phyloP scores from a whole-genome alignment of 2,113 vertebrate genomes.

The Amblyopsis rosae region DNA sequence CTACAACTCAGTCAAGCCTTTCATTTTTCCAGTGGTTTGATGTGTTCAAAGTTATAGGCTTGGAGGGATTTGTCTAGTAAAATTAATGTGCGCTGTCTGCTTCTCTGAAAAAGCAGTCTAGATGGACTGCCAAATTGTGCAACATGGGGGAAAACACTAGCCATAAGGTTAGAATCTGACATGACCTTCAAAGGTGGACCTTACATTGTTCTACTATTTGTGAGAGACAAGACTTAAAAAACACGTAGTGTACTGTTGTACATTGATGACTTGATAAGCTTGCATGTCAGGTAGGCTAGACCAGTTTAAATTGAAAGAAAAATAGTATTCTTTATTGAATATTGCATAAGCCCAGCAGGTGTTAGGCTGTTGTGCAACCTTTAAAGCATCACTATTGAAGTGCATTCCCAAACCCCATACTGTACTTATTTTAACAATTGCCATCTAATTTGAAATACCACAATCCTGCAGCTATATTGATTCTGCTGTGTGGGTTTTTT shows the following conservation, averaged over 20 bases:
- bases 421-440: constrained; percentile 16
- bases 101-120: not conserved
- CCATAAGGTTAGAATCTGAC: not conserved
- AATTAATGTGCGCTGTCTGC: not conserved
- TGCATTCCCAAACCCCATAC: constrained; percentile 12
- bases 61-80: not conserved
- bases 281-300: not conserved
- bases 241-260: not conserved
- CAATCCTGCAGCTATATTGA: constrained; percentile 19
- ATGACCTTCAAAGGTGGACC: not conserved
- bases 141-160: not conserved
- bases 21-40: constrained; percentile 24
- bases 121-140: not conserved
- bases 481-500: constrained; percentile 7
- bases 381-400: constrained; percentile 25
- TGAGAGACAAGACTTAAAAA: not conserved
- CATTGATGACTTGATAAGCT: not conserved
- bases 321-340: not conserved
- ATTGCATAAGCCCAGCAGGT: not conserved
- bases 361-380: constrained; percentile 10
- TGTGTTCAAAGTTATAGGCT: constrained; percentile 1
- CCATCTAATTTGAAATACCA: constrained; percentile 18
- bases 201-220: not conserved
- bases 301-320: constrained; percentile 1
- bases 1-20: constrained; percentile 13